Base-by-base conservation (phyloP, 1,140 invertebrate species). In the Bombus pyrosoma region DNA sequence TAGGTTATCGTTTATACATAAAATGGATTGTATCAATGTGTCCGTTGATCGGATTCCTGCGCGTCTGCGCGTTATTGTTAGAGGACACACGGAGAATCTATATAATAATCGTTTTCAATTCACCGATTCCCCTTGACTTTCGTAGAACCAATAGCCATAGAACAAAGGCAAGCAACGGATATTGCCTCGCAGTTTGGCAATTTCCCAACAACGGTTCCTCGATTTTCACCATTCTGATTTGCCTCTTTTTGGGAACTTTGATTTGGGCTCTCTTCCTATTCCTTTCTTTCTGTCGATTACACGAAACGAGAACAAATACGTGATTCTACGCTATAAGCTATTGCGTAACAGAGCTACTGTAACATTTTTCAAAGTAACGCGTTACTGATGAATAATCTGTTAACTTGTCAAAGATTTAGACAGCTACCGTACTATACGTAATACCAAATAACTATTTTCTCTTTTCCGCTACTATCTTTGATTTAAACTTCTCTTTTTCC, bases 101-200 rank as follows among this genome's bases (percentile, higher is more conserved):
- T 88, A 76, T 43, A 82, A 81, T 81, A 77, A 86, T 85, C 86
- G 85, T 81, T 77, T 79, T 89, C 85, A 78, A 91, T 89, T 88
- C 69, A 43, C 82, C 80, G 8, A 59, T 59, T 62, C 34, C 37
- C 57, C 57, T 78, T 78, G 64, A 78, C 74, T 59, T 69, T 77
- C 43, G 64, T 41, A 25, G 15, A 69, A n/a, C 64, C 75, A 78
- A 83, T 83, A 78, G 81, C 43, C 43, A 41, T 41, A 12, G 75
- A 57, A 78, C 64, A 78, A 77, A 78, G 82, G 37, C 82, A 34
- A 53, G 43, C 64, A 77, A 83, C 82, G 64, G 75, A 83, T 83
- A 78, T 83, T 78, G 82, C 74, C 62, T 69, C 22, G 74, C 62
- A 68, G 64, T 77, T 83, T 83, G 82, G 82, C 82, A 77, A 59